phyloP scores from a whole-genome alignment of 2,888 invertebrate genomes.

The Xylota segnis region DNA sequence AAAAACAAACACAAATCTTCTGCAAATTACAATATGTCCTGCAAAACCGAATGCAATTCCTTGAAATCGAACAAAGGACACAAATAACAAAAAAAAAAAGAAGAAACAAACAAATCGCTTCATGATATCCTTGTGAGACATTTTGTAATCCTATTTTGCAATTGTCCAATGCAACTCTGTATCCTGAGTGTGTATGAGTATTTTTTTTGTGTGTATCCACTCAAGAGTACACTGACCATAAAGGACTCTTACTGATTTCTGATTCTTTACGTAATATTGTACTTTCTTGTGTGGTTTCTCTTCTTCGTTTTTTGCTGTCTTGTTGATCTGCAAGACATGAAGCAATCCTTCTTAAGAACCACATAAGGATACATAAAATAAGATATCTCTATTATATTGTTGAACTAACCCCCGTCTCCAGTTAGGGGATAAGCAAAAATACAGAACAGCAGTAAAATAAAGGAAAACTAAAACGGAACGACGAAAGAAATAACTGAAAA shows the following conservation, averaged over 20 bases:
- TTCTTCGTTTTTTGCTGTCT: constrained; percentile 44
- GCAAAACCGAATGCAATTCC: constrained; percentile 50
- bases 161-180: constrained; percentile 67
- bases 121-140: constrained; percentile 63
- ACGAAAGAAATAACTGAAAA: constrained; percentile 69
- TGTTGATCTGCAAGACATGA: constrained; percentile 72
- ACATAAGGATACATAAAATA: constrained; percentile 75
- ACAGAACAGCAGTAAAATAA: neutral
- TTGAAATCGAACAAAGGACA: constrained; percentile 53
- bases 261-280: constrained; percentile 65
- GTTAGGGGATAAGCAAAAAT: constrained; percentile 19
- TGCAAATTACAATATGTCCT: constrained; percentile 57
- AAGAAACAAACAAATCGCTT: neutral
- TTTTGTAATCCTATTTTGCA: constrained; percentile 73
- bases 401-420: constrained; percentile 32
- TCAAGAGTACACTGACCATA: constrained; percentile 29
- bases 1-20: constrained; percentile 68
- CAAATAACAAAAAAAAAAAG: constrained; percentile 34
- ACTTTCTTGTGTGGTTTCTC: constrained; percentile 16
- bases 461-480: neutral
- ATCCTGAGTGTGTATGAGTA: neutral
- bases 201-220: constrained; percentile 1
- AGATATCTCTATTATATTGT: constrained; percentile 75
- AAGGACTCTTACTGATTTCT: constrained; percentile 64
- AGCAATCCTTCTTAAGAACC: constrained; percentile 73